Conservation (phyloP, 2,113 vertebrate species). For the zebrafish (Danio rerio) region GRCz12tu NC_133177.1:20114001-20114500, state of each 20-base stretch:
- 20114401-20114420: slow-evolving; percentile 61
- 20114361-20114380: slow-evolving; percentile 34
- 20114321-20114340: slow-evolving; percentile 64
- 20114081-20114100: slow-evolving; percentile 20
- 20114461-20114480: slow-evolving; percentile 78
- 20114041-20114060: slow-evolving; percentile 24
- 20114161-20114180: slow-evolving; percentile 15
- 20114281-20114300: slow-evolving; percentile 10
- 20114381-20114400: slow-evolving; percentile 65
- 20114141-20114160: slow-evolving; percentile 25
- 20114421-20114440: slow-evolving; percentile 62
- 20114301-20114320: slow-evolving; percentile 32
- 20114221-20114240: slow-evolving; percentile 30
- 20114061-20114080: slow-evolving; percentile 25
- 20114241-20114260: slow-evolving; percentile 43
- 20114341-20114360: slow-evolving; percentile 70
- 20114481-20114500: slow-evolving; percentile 78
- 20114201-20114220: slow-evolving; percentile 10
- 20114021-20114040: slow-evolving; percentile 33
- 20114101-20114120: slow-evolving; percentile 38
- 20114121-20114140: slow-evolving; percentile 43
- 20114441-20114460: slow-evolving; percentile 63
- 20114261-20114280: slow-evolving; percentile 37
- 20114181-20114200: slow-evolving; percentile 7
- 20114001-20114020: background rate